Conservation (phyloP, 2,797 vertebrate genomes). For the Kryptolebias ocellatus region DNA sequence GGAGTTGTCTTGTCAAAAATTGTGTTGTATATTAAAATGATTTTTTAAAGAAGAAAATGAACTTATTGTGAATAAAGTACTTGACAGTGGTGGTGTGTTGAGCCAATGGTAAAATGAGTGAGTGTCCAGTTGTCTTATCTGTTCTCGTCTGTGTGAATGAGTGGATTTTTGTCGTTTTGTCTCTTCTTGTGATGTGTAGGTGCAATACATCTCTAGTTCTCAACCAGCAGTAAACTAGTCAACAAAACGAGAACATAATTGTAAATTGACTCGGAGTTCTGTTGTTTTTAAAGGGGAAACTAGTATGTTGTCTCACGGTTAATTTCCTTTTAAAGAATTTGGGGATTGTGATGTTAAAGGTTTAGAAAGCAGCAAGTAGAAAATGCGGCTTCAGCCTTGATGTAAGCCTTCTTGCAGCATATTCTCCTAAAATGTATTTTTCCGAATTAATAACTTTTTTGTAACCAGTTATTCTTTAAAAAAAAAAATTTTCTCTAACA, state of each 20-base stretch:
- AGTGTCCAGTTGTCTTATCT: slow-evolving; percentile 44
- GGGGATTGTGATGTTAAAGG: too few relatives aligned
- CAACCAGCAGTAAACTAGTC: background rate
- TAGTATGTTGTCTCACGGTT: too few relatives aligned
- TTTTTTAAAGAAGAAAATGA: slow-evolving; percentile 84
- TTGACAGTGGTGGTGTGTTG: slow-evolving; percentile 82
- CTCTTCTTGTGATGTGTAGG: slow-evolving; percentile 5
- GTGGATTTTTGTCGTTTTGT: slow-evolving; percentile 30
- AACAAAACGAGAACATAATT: too few relatives aligned
- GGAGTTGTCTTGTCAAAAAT: slow-evolving; percentile 85
- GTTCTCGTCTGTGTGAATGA: slow-evolving; percentile 29
- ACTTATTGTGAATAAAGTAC: slow-evolving; percentile 88
- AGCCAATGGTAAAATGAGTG: slow-evolving; percentile 75
- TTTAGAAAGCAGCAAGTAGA: too few relatives aligned
- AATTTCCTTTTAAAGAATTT: too few relatives aligned
- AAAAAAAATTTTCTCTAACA: background rate
- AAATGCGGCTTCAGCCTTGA: too few relatives aligned
- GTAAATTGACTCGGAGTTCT: too few relatives aligned
- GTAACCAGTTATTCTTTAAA: too few relatives aligned
- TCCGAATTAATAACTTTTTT: too few relatives aligned
- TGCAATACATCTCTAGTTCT: background rate
- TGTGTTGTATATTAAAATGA: slow-evolving; percentile 87
- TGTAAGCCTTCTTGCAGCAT: too few relatives aligned
- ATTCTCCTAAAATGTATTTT: background rate
- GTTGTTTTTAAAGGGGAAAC: too few relatives aligned